Evolutionary conservation across 2,888 invertebrate genomes (phyloP).

Genomic region (Toxonevra muliebris): DNA sequence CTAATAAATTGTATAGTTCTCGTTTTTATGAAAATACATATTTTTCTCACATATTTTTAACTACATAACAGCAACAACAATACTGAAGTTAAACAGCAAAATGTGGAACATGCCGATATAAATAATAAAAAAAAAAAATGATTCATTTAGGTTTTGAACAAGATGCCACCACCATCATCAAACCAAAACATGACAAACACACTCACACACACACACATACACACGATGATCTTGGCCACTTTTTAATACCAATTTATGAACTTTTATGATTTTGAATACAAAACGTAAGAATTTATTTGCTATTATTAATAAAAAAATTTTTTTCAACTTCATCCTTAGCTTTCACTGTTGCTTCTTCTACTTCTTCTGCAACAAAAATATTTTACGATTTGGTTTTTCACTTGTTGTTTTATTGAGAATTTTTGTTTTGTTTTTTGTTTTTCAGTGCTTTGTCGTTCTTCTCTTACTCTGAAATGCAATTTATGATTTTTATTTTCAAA

Average conservation of each 20-base stretch:
- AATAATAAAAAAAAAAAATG: too few species aligned
- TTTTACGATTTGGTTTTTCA: constrained; percentile 22
- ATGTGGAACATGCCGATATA: too few species aligned
- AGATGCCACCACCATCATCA: too few species aligned
- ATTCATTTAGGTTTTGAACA: too few species aligned
- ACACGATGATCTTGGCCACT: constrained; percentile 1
- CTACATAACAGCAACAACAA: too few species aligned
- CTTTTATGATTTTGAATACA: constrained; percentile 29
- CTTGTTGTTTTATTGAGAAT: constrained; percentile 22
- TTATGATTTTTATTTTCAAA: too few species aligned
- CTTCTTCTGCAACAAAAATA: neutral
- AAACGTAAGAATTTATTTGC: constrained; percentile 29
- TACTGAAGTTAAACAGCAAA: too few species aligned
- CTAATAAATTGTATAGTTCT: constrained; percentile 20
- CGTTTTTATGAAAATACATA: too few species aligned
- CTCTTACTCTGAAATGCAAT: too few species aligned
- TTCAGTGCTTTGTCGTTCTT: too few species aligned
- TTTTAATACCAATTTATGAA: constrained; percentile 29
- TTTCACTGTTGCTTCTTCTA: neutral
- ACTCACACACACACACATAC: neutral
- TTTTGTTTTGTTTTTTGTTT: constrained; percentile 11
- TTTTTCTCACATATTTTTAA: too few species aligned
- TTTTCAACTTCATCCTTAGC: neutral
- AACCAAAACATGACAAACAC: neutral
- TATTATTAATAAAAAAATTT: neutral